Conservation (phyloP, 2,797 vertebrate genomes). For the Lithobates sylvaticus region DNA sequence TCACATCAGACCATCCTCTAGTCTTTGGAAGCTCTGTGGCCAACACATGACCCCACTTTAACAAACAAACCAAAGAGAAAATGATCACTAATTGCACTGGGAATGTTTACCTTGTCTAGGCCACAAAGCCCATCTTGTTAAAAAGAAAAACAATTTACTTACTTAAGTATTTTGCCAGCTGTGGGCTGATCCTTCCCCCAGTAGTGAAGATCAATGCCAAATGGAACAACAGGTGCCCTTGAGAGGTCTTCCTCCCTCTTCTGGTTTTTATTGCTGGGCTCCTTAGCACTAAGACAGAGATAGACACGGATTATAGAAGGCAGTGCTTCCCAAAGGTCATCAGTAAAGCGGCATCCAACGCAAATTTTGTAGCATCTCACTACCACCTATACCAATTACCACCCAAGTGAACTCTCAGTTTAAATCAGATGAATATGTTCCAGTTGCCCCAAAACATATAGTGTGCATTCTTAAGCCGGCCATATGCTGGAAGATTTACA, state of each 20-base stretch:
- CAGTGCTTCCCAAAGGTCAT: too few relatives aligned
- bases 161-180: slow-evolving; percentile 89
- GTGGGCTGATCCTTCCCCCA: slow-evolving; percentile 90
- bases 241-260: slow-evolving; percentile 69
- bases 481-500: too few relatives aligned
- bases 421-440: too few relatives aligned
- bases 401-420: too few relatives aligned
- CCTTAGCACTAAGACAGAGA: slow-evolving; percentile 29
- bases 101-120: slow-evolving; percentile 4
- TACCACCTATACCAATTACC: too few relatives aligned
- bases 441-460: too few relatives aligned
- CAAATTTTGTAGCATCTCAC: too few relatives aligned
- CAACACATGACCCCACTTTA: slow-evolving; percentile 16
- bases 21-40: slow-evolving; percentile 13
- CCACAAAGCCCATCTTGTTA: slow-evolving; percentile 33
- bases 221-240: slow-evolving; percentile 85
- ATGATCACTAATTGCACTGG: slow-evolving; percentile 7
- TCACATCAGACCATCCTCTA: background rate
- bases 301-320: background rate
- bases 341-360: too few relatives aligned
- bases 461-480: too few relatives aligned
- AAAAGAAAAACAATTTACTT: slow-evolving; percentile 65
- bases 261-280: slow-evolving; percentile 60
- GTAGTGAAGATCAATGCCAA: slow-evolving; percentile 90
- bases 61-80: background rate